phyloP scores from a whole-genome alignment of 2,113 vertebrate species.

The Chrysemys picta region DNA sequence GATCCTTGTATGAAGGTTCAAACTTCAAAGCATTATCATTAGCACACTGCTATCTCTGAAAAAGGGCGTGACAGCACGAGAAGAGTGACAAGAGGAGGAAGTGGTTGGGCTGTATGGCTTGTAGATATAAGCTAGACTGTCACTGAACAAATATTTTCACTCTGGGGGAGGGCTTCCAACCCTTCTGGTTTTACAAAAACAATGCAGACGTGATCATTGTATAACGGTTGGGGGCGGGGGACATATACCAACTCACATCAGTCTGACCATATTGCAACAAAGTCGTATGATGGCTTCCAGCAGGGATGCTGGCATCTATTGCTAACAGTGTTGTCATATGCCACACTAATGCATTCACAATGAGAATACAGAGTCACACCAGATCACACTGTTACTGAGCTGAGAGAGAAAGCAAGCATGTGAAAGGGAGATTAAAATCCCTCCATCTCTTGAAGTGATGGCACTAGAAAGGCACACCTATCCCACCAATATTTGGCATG shows the following conservation, averaged over 20 bases:
- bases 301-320: neutral
- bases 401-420: neutral
- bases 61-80: accelerated
- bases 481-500: neutral
- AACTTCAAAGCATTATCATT: neutral
- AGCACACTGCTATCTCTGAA: neutral
- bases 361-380: too few species aligned
- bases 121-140: neutral
- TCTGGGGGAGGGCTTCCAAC: neutral
- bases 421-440: neutral
- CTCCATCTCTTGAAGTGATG: neutral
- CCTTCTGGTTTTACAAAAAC: neutral
- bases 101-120: neutral
- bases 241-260: neutral
- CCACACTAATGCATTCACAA: neutral
- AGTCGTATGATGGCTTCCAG: neutral
- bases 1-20: neutral
- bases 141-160: neutral
- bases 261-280: neutral
- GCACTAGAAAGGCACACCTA: neutral
- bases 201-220: accelerated
- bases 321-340: neutral
- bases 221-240: accelerated
- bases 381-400: too few species aligned
- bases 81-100: neutral